phyloP scores from a whole-genome alignment of 2,797 vertebrate genomes.

The Gadopsis marmoratus region DNA sequence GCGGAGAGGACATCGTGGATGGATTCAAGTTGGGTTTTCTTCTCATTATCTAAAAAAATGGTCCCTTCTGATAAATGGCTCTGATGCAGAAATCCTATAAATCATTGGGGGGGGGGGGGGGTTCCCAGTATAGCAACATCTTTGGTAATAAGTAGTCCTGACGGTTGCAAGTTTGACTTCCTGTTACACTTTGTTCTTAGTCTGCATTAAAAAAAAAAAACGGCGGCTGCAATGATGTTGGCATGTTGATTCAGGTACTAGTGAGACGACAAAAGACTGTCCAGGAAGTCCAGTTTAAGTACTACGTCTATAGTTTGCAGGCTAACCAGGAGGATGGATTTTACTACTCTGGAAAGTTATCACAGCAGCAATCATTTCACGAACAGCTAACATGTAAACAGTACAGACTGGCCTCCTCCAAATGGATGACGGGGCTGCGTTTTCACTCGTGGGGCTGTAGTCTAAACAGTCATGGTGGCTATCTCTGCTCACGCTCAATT shows the following conservation, averaged over 20 bases:
- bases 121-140: neutral
- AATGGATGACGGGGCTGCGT: neutral
- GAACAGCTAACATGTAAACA: slow-evolving; percentile 13
- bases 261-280: neutral
- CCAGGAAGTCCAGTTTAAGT: neutral
- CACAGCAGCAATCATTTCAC: neutral
- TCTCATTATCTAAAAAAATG: too few relatives aligned
- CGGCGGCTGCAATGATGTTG: neutral
- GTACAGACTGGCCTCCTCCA: neutral
- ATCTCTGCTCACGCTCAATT: slow-evolving; percentile 17
- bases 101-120: too few relatives aligned
- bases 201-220: neutral
- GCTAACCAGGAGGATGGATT: neutral
- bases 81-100: neutral
- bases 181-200: neutral
- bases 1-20: neutral
- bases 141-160: neutral
- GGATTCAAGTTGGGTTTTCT: neutral
- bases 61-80: too few relatives aligned
- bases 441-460: neutral
- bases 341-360: neutral
- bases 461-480: neutral
- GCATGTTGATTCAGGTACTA: neutral
- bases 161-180: neutral
- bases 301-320: neutral